Conservation (phyloP, 2,888 invertebrate species). For the Chelonus formosanus region DNA sequence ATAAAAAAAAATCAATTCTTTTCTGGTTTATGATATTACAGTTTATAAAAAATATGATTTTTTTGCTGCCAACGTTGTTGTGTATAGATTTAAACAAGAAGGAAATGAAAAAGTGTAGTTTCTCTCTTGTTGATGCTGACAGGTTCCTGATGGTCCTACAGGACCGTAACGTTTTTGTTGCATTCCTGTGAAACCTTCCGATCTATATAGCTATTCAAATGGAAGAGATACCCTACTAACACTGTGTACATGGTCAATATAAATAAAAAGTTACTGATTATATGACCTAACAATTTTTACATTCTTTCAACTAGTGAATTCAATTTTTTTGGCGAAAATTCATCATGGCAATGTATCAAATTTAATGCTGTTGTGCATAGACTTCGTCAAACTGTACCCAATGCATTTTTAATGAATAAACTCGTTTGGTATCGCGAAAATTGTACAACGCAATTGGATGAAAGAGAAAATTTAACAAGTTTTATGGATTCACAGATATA, state of each 20-base stretch:
- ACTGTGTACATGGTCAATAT: constrained; percentile 10
- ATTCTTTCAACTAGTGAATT: too few species aligned
- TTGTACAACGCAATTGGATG: too few species aligned
- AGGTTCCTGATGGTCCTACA: constrained; percentile 34
- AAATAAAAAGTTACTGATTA: constrained; percentile 15
- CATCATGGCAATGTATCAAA: too few species aligned
- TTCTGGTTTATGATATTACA: too few species aligned
- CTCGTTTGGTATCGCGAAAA: too few species aligned
- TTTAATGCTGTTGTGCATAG: too few species aligned
- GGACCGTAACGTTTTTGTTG: constrained; percentile 32
- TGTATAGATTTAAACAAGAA: constrained; percentile 1
- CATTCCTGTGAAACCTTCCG: constrained; percentile 31
- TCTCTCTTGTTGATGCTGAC: constrained; percentile 34
- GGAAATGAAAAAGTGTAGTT: constrained; percentile 20
- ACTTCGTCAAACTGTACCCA: too few species aligned
- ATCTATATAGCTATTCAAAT: constrained; percentile 30
- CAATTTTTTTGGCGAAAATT: too few species aligned
- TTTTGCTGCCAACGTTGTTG: background rate
- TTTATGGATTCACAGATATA: too few species aligned
- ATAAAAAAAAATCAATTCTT: background rate
- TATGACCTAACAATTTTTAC: constrained; percentile 9
- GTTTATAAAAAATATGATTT: too few species aligned
- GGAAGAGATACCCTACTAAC: constrained; percentile 36
- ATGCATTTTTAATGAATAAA: too few species aligned
- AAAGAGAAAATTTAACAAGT: too few species aligned